Base-by-base conservation (phyloP, 2,113 vertebrate species). In the Noturus placidus region DNA sequence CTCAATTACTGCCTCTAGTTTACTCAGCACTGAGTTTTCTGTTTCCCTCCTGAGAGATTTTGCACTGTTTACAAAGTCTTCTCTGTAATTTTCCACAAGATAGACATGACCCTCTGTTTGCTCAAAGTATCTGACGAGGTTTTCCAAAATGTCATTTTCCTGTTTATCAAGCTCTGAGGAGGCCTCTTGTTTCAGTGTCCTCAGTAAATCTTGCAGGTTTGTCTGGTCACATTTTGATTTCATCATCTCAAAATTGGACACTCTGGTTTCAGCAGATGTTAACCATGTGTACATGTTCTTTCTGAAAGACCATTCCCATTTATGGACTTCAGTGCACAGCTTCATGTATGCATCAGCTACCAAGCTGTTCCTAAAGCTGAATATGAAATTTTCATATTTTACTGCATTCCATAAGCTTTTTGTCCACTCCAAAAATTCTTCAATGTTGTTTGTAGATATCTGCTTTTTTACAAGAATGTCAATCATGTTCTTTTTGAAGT, bases 341-440 rank as follows among this genome's bases (percentile, higher is more conserved):
- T 35, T 91, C 84, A 91, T 92, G 88, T 94, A 94, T 7, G 93
- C 93, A 82, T 94, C 92, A 80, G 93, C 93, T 69, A 94, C 94
- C 0, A 94, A 83, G n/a, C 92, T 94, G 69, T 95, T 95, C 76
- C 92, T 93, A 86, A 95, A 95, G 82, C 92, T 95, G 84, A 95
- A 95, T 57, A 95, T 94, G 89, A 95, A 94, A 87, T 95, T 93
- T 88, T 95, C 93, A 86, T 93, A 92, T 54, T 94, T 95, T 1
- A 95, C 94, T 82, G 93, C 91, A 82, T 84, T 93, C 93, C 93
- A 95, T 42, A 95, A 88, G 17, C 91, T 93, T 88, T 65, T 87
- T 42, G 91, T 92, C 93, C 94, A 94, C 54, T 91, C 87, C 25
- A 88, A 86, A 78, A 95, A 94, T 4, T 91, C 84, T 11, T 57